Evolutionary conservation across 2,888 invertebrate species (phyloP), one percentile per base, ranked within the genome.

Genomic region (Phrixothrix hirtus): DNA sequence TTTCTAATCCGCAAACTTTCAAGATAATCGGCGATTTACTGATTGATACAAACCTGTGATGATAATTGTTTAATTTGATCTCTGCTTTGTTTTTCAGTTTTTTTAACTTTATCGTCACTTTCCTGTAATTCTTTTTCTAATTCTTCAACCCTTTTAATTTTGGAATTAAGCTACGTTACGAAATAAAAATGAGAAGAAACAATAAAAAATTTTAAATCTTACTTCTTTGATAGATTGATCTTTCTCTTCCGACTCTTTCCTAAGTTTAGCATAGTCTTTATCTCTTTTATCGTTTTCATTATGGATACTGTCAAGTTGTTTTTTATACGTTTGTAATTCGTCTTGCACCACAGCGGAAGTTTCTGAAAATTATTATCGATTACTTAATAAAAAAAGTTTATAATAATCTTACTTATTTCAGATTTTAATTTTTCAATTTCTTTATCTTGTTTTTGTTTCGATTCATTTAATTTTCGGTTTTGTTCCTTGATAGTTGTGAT

Each of bases 121-220:
- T 86, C 85, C 66, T 83, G 85, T 1, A 85, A 63, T 74, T 86
- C 85, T 63, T 82, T 83, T 70, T 88, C 87, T 62, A 85, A 69
- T 30, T 87, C 86, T 29, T 74, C 71, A 35, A 85, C 74, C 66
- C 85, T 86, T 58, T 81, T 81, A 29, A 80, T 74, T 84, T 84
- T 61, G 84, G 83, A 55, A 82, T 82, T 41, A 83, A 55, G 34
- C 55, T 55, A 13, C 14, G 32, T 13, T 7, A 30, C 9, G 25
- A 29, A 15, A 29, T 13, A 14, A n/a, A 11, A 14, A n/a, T 21
- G 7, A 4, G 1, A 34, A 11, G 34, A 15, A 13, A 21, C 3
- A 21, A 21, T 5, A 21, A 7, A 21, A 21, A 12, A 25, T 12
- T 10, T 2, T 3, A 57, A 58, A 55, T 7, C 47, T 66, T 71